phyloP scores from a whole-genome alignment of 2,797 vertebrate genomes.

The Danio tinwini region DNA sequence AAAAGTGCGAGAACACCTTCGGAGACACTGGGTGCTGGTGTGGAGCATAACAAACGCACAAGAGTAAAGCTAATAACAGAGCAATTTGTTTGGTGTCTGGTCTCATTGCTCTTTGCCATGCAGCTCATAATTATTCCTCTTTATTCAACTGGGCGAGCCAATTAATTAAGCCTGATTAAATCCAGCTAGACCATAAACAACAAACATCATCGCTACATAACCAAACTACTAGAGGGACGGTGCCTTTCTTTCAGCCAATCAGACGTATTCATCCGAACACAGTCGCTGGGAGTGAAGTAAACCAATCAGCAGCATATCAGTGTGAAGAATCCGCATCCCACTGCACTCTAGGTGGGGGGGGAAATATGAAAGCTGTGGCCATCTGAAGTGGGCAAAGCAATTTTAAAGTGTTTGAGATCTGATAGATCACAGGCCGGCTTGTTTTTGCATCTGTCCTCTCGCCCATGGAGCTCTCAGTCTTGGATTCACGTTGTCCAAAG shows the following conservation, averaged over 20 bases:
- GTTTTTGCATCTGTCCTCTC: conserved; percentile 44
- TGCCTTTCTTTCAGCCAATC: conserved; percentile 29
- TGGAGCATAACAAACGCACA: conserved; percentile 22
- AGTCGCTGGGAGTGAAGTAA: conserved; percentile 49
- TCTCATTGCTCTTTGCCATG: conserved; percentile 49
- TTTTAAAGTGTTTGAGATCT: conserved; percentile 53
- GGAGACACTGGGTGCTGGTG: conserved; percentile 1
- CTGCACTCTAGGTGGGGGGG: conserved; percentile 26
- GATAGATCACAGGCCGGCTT: conserved; percentile 54
- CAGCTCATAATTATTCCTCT: conserved; percentile 51
- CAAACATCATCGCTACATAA: conserved; percentile 28
- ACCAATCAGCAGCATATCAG: conserved; percentile 53
- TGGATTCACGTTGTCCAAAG: conserved; percentile 30
- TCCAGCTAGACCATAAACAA: conserved; percentile 46
- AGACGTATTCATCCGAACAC: conserved; percentile 34
- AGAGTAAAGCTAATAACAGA: conserved; percentile 46
- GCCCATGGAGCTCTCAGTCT: conserved; percentile 20
- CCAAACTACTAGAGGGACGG: conserved; percentile 12
- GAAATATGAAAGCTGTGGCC: conserved; percentile 43
- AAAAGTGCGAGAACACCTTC: conserved; percentile 15
- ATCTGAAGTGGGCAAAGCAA: conserved; percentile 53
- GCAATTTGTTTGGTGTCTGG: conserved; percentile 46
- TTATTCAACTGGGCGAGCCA: conserved; percentile 47
- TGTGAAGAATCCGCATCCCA: conserved; percentile 33
- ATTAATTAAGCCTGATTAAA: conserved; percentile 50